Evolutionary conservation across 30 jellyfish, hydroid and myxozoan genomes (phyloP).

Genomic region (Phacellophora camtschatica): DNA sequence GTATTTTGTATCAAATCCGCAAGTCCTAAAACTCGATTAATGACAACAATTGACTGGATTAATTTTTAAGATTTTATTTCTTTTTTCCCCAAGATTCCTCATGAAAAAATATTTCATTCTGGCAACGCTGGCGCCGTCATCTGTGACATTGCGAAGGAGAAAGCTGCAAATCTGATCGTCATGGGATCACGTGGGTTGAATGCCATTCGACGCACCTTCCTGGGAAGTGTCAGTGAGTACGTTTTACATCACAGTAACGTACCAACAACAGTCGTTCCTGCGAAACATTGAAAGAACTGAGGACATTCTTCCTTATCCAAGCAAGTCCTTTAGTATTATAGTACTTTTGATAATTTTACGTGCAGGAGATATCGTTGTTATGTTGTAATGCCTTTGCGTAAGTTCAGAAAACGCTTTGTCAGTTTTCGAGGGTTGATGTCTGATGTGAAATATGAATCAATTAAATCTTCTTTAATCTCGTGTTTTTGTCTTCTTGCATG

Average conservation of each 20-base stretch:
- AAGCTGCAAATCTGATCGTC: slow-evolving; percentile 59
- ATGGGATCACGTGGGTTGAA: slow-evolving; percentile 84
- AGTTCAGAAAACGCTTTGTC: too few species aligned
- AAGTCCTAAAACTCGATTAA: too few species aligned
- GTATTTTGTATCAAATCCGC: too few species aligned
- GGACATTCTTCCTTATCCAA: neutral
- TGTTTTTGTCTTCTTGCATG: too few species aligned
- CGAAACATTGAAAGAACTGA: neutral
- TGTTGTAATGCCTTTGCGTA: too few species aligned
- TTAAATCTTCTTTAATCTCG: too few species aligned
- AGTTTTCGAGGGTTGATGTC: too few species aligned
- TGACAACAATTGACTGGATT: too few species aligned
- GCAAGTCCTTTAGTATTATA: too few species aligned
- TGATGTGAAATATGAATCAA: neutral
- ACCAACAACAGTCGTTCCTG: slow-evolving; percentile 74
- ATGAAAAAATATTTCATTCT: slow-evolving; percentile 61
- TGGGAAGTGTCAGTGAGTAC: slow-evolving; percentile 76
- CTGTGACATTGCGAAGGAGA: slow-evolving; percentile 53
- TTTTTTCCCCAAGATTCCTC: too few species aligned
- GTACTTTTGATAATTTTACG: too few species aligned
- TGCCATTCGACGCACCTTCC: slow-evolving; percentile 73
- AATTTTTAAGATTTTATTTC: too few species aligned
- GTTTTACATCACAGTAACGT: slow-evolving; percentile 63
- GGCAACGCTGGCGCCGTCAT: slow-evolving; percentile 79
- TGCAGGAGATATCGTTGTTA: neutral